Evolutionary conservation across 1,140 invertebrate species (phyloP).

Genomic region (Euura saliciscinereae): DNA sequence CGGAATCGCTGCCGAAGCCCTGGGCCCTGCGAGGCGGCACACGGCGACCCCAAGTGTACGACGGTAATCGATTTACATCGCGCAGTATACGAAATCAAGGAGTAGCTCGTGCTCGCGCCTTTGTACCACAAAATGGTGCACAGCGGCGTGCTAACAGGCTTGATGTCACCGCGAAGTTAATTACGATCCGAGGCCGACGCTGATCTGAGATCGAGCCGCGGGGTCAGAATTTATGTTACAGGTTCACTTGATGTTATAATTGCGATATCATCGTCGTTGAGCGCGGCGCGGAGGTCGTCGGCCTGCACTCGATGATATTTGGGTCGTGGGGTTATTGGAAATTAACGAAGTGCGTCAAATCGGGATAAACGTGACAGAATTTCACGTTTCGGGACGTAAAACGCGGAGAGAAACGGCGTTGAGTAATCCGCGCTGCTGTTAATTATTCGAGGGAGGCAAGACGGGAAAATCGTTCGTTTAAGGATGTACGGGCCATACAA

Average conservation of each 20-base stretch:
- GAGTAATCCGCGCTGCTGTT: too few species aligned
- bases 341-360: not conserved
- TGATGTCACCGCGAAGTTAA: conserved; percentile 23
- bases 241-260: conserved; percentile 29
- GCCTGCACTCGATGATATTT: too few species aligned
- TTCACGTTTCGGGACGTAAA: not conserved
- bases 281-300: too few species aligned
- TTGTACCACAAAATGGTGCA: conserved; percentile 9
- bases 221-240: conserved; percentile 32
- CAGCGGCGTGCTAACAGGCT: conserved; percentile 13
- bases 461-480: too few species aligned
- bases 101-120: not conserved
- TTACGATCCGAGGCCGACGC: conserved; percentile 22
- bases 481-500: too few species aligned
- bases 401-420: too few species aligned
- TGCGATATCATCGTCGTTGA: conserved; percentile 7
- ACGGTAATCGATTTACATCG: not conserved
- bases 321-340: not conserved
- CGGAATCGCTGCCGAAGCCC: too few species aligned
- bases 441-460: too few species aligned
- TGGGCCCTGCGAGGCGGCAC: too few species aligned
- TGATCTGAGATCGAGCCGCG: conserved; percentile 10
- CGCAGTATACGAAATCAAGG: not conserved
- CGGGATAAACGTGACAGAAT: conserved; percentile 3
- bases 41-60: too few species aligned